Evolutionary conservation across 2,113 vertebrate species (phyloP).

Genomic region (Egretta garzetta): DNA sequence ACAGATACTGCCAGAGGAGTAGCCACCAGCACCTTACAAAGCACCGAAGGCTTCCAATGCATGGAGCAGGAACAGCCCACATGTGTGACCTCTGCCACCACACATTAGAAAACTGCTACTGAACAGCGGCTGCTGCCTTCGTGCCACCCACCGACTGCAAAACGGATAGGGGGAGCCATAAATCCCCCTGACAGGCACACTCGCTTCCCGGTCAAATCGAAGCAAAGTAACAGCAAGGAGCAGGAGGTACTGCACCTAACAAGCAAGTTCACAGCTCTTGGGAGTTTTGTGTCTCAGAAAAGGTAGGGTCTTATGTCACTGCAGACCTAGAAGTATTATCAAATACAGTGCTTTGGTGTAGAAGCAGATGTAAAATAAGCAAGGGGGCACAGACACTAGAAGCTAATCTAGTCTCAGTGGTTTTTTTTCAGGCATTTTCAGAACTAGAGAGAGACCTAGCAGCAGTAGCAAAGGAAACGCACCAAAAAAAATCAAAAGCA

Average conservation of each 20-base stretch:
- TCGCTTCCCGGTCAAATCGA: not conserved
- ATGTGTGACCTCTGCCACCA: not conserved
- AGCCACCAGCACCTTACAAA: not conserved
- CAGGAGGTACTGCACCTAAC: not conserved
- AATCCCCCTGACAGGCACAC: not conserved
- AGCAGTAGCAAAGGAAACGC: not conserved
- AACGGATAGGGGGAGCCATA: not conserved
- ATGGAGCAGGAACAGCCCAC: not conserved
- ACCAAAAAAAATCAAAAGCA: not conserved
- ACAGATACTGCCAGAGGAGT: not conserved
- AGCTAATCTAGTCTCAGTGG: not conserved
- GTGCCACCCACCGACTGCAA: not conserved
- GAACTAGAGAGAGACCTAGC: not conserved
- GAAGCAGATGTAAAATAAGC: not conserved
- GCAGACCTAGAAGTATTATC: not conserved
- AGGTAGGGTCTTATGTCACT: not conserved
- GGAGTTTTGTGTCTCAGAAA: not conserved
- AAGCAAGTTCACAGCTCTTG: not conserved
- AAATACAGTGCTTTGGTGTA: not conserved
- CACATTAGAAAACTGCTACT: not conserved
- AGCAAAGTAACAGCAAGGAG: not conserved
- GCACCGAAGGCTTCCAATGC: not conserved
- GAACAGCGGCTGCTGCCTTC: not conserved
- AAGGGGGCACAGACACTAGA: not conserved
- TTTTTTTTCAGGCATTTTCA: not conserved